A percentile compares a stretch with the other conserved stretches of the same genome.
These are phyloP conservation scores for Distichodus sexfasciatus DNA, from an alignment of 2,797 vertebrate species.

Conservation along the genomic window DNA sequence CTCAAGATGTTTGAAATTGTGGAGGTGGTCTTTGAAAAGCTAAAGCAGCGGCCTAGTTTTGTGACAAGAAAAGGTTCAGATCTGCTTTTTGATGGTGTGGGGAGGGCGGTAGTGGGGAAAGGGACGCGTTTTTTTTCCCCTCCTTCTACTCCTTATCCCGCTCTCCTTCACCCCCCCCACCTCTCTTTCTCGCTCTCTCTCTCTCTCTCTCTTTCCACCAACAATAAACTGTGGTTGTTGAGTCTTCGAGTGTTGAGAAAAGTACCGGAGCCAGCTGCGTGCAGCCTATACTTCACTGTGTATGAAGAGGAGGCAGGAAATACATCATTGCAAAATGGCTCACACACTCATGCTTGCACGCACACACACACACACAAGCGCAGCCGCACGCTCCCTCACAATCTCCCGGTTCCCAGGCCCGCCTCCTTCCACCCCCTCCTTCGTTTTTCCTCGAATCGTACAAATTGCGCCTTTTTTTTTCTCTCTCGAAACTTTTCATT, in stretches of 20 bases:
- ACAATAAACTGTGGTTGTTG: constrained; percentile 48
- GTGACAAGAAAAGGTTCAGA: constrained; percentile 12
- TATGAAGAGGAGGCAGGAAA: constrained; percentile 52
- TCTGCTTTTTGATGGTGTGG: constrained; percentile 27
- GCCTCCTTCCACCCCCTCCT: constrained; percentile 47
- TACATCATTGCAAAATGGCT: constrained; percentile 66
- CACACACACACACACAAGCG: constrained; percentile 18
- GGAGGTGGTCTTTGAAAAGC: constrained; percentile 14
- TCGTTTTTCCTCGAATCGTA: constrained; percentile 74
- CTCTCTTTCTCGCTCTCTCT: constrained; percentile 14
- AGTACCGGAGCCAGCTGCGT: constrained; percentile 52
- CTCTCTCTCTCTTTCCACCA: constrained; percentile 10
- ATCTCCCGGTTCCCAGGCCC: constrained; percentile 39
- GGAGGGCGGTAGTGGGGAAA: too few relatives aligned
- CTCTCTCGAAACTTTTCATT: constrained; percentile 84
- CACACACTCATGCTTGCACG: constrained; percentile 39
- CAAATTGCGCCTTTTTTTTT: constrained; percentile 81
- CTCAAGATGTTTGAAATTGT: constrained; percentile 15
- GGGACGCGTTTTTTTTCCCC: constrained; percentile 20
- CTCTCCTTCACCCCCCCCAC: too few relatives aligned
- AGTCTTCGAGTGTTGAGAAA: constrained; percentile 45
- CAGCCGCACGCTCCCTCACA: constrained; percentile 33
- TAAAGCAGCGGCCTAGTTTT: constrained; percentile 1
- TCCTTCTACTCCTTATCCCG: constrained; percentile 2
- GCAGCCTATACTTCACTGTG: constrained; percentile 47